Evolutionary conservation across 2,113 vertebrate genomes (phyloP).

Genomic region (Nycticorax nycticorax): DNA sequence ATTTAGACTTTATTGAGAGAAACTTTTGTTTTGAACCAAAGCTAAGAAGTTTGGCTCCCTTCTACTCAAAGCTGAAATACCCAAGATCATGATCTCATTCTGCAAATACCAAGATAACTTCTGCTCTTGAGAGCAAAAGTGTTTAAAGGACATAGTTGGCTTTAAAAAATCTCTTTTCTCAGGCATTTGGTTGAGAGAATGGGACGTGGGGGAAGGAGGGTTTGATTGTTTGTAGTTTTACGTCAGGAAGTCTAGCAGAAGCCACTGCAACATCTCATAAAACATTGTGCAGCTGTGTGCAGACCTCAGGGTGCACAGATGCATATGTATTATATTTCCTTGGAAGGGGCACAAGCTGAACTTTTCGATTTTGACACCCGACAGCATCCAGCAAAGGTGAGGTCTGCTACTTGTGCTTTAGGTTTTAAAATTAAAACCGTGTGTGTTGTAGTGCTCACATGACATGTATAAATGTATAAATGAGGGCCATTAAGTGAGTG

Average conservation of each 20-base stretch:
- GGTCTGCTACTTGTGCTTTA: constrained; percentile 67
- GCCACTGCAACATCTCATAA: constrained; percentile 71
- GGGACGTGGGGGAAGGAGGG: constrained; percentile 22
- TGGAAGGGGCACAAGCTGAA: constrained; percentile 66
- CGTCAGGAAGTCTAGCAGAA: constrained; percentile 64
- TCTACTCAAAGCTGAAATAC: background rate
- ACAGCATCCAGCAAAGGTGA: constrained; percentile 66
- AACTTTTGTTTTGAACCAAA: constrained; percentile 24
- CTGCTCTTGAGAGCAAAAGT: background rate
- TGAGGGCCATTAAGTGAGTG: constrained; percentile 57
- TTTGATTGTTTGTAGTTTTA: constrained; percentile 68
- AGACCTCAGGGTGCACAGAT: constrained; percentile 69
- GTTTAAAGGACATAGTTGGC: background rate
- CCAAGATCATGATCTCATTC: background rate
- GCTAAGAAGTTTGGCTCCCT: background rate
- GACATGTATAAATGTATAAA: constrained; percentile 57
- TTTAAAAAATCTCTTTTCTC: constrained; percentile 3
- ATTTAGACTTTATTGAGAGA: constrained; percentile 38
- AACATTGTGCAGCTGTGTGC: constrained; percentile 66
- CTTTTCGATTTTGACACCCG: constrained; percentile 60
- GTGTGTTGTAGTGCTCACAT: constrained; percentile 60
- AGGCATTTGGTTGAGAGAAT: constrained; percentile 10
- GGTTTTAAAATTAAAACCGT: constrained; percentile 62
- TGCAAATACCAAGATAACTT: background rate
- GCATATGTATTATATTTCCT: constrained; percentile 64